phyloP scores from a whole-genome alignment of 2,797 vertebrate species.

The Microtus californicus region DNA sequence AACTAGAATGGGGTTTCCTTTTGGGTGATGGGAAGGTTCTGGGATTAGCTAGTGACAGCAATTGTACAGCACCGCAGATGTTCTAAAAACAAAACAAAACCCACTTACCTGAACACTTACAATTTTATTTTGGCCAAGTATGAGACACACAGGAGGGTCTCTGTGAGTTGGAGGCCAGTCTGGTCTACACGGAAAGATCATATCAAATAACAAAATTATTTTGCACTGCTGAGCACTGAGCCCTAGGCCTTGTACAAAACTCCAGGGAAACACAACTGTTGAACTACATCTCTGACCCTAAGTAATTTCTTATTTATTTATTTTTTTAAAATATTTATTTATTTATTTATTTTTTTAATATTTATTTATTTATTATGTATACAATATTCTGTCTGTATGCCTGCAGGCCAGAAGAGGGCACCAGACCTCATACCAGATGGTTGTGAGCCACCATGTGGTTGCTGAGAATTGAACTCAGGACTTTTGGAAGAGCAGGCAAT shows the following conservation, averaged over 20 bases:
- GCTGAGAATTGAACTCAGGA: too few species aligned
- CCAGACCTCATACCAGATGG: too few species aligned
- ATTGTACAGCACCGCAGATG: not conserved
- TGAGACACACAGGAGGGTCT: not conserved
- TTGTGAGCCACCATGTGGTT: too few species aligned
- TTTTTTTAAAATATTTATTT: too few species aligned
- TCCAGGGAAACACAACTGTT: not conserved
- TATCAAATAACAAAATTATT: not conserved
- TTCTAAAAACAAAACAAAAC: slow-evolving; percentile 8
- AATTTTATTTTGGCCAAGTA: not conserved
- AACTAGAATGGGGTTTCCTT: not conserved
- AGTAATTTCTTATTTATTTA: not conserved
- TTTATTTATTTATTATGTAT: too few species aligned
- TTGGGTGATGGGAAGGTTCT: not conserved
- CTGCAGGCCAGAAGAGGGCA: too few species aligned
- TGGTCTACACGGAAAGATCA: not conserved
- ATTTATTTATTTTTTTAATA: too few species aligned
- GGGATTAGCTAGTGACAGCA: not conserved
- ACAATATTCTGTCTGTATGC: too few species aligned
- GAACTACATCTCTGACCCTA: not conserved
- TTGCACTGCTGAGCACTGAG: not conserved
- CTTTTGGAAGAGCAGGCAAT: too few species aligned
- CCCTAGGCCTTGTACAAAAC: not conserved
- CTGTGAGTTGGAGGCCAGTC: not conserved
- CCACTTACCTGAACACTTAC: not conserved